Evolutionary conservation across 2,797 vertebrate genomes (phyloP).

Genomic region (Potorous gilbertii): DNA sequence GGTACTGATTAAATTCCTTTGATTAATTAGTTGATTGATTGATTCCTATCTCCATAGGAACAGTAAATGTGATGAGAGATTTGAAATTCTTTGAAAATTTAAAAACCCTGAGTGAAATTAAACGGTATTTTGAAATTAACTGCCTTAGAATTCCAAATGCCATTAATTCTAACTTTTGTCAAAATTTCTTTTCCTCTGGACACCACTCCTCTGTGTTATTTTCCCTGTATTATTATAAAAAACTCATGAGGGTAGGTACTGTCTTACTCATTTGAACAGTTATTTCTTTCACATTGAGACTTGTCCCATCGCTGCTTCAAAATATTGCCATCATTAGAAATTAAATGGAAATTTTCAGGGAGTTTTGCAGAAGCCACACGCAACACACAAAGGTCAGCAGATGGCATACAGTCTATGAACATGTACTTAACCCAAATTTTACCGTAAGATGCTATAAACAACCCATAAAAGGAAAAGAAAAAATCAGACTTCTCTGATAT

Average conservation of each 20-base stretch:
- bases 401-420: not conserved
- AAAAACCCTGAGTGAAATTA: conserved; percentile 5
- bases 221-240: too few species aligned
- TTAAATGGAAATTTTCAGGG: not conserved
- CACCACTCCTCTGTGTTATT: not conserved
- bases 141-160: not conserved
- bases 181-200: not conserved
- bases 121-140: conserved; percentile 35
- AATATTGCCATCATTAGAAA: not conserved
- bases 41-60: not conserved
- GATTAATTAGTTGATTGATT: not conserved
- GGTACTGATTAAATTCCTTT: not conserved
- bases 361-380: not conserved
- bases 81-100: conserved; percentile 19
- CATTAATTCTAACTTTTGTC: not conserved
- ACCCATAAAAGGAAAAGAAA: not conserved
- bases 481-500: not conserved
- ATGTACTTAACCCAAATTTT: not conserved
- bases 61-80: conserved; percentile 36
- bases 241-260: not conserved
- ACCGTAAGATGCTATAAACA: not conserved
- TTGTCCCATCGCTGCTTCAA: not conserved
- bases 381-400: not conserved
- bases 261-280: not conserved
- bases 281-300: not conserved